Conservation (phyloP, 2,888 invertebrate species). For the Sinhomidia bicolor region DNA sequence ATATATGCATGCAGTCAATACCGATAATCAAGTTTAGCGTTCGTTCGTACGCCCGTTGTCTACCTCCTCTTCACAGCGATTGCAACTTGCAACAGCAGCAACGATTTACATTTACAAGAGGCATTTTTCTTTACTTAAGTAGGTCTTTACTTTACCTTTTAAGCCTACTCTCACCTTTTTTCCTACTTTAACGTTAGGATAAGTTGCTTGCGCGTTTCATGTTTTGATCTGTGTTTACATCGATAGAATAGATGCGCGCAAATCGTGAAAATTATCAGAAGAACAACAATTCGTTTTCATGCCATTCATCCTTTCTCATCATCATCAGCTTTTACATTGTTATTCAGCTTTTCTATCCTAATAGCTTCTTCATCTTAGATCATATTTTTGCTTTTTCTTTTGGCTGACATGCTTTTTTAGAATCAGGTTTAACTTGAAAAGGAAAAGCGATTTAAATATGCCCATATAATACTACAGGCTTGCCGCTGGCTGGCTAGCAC, state of each 20-base stretch:
- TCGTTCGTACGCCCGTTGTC: not conserved
- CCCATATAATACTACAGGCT: too few species aligned
- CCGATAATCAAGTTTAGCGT: not conserved
- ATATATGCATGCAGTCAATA: not conserved
- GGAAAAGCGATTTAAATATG: slow-evolving; percentile 25
- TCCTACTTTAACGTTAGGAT: slow-evolving; percentile 35
- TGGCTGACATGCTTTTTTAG: slow-evolving; percentile 72
- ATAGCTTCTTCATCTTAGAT: not conserved
- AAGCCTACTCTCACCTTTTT: slow-evolving; percentile 67
- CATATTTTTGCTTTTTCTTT: slow-evolving; percentile 13
- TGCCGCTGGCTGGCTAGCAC: too few species aligned
- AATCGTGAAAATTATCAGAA: not conserved
- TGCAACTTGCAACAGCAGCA: not conserved
- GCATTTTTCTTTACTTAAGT: slow-evolving; percentile 26
- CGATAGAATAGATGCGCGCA: not conserved
- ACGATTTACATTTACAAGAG: too few species aligned
- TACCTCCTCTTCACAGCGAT: not conserved
- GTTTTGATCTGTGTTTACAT: slow-evolving; percentile 21
- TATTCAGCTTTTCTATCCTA: not conserved
- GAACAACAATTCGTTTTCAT: slow-evolving; percentile 4
- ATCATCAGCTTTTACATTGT: slow-evolving; percentile 3
- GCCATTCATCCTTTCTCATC: not conserved
- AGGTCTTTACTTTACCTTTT: slow-evolving; percentile 72
- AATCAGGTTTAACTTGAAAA: slow-evolving; percentile 71
- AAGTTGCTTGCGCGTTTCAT: slow-evolving; percentile 30